Evolutionary conservation across 2,797 vertebrate species (phyloP).

Genomic region (Urophycis tenuis): DNA sequence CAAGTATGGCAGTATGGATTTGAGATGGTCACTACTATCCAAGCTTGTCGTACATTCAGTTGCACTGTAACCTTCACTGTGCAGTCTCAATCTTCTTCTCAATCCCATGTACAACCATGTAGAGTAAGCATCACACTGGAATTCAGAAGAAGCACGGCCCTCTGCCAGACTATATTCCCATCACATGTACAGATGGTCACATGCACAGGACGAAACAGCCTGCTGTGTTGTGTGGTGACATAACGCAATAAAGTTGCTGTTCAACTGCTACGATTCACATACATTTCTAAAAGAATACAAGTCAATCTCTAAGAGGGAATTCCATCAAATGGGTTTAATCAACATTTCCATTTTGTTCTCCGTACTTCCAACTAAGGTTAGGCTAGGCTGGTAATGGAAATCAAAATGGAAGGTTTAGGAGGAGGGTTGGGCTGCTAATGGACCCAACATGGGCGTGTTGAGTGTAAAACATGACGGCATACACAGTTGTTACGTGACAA

Average conservation of each 20-base stretch:
- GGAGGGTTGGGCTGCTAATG: neutral
- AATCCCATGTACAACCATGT: neutral
- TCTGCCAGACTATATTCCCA: neutral
- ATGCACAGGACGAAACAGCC: neutral
- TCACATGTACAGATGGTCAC: conserved; percentile 1
- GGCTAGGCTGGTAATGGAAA: neutral
- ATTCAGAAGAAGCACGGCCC: neutral
- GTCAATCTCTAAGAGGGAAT: neutral
- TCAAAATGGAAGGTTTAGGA: neutral
- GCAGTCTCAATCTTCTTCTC: neutral
- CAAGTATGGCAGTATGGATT: neutral
- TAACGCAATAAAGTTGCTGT: neutral
- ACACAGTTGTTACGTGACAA: neutral
- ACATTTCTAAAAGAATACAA: neutral
- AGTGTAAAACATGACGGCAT: neutral
- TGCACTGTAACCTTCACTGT: neutral
- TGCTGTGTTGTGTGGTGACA: neutral
- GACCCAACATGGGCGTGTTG: neutral
- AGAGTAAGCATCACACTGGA: neutral
- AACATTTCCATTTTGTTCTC: neutral
- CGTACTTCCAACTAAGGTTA: neutral
- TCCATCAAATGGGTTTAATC: neutral
- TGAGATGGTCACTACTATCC: too few relatives aligned
- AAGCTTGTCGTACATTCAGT: neutral
- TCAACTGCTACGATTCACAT: neutral